Percentiles rank a stretch among this genome's conserved stretches.
These are phyloP conservation scores for Amazona vittata DNA, from an alignment of 2,113 vertebrate genomes.

Conservation along the genomic window DNA sequence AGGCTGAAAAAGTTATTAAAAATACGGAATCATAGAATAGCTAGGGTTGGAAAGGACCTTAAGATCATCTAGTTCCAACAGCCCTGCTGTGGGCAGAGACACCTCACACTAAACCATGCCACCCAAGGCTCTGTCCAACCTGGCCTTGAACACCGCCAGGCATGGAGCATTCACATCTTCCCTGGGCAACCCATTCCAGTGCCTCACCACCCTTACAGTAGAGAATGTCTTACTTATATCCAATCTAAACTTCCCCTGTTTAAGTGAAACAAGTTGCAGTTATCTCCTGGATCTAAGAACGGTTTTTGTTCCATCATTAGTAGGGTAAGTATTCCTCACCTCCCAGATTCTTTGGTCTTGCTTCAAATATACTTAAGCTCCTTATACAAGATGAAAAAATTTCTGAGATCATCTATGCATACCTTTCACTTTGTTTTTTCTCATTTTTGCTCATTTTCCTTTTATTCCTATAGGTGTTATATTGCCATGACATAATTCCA, in stretches of 20 bases:
- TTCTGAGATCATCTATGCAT: background rate
- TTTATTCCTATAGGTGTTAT: background rate
- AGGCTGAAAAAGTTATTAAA: background rate
- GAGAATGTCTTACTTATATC: too few species aligned
- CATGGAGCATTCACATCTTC: too few species aligned
- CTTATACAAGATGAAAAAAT: background rate
- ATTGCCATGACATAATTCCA: background rate
- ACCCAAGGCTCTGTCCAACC: too few species aligned
- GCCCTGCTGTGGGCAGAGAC: too few species aligned
- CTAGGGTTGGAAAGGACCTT: too few species aligned
- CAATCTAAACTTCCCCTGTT: too few species aligned
- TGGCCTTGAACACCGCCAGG: too few species aligned
- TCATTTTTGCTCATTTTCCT: background rate
- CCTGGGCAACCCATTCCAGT: too few species aligned
- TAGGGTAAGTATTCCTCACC: background rate
- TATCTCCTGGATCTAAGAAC: background rate
- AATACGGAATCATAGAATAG: background rate
- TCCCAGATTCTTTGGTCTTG: background rate
- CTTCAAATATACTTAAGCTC: background rate
- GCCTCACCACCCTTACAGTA: too few species aligned
- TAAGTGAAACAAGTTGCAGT: background rate
- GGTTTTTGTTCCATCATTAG: background rate
- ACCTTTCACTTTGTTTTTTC: background rate
- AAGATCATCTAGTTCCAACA: too few species aligned
- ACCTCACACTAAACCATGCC: too few species aligned